Percentiles rank a stretch among this genome's conserved stretches.
These are phyloP conservation scores for Antidorcas marsupialis DNA, from an alignment of 2,113 vertebrate species.

Conservation along the genomic window DNA sequence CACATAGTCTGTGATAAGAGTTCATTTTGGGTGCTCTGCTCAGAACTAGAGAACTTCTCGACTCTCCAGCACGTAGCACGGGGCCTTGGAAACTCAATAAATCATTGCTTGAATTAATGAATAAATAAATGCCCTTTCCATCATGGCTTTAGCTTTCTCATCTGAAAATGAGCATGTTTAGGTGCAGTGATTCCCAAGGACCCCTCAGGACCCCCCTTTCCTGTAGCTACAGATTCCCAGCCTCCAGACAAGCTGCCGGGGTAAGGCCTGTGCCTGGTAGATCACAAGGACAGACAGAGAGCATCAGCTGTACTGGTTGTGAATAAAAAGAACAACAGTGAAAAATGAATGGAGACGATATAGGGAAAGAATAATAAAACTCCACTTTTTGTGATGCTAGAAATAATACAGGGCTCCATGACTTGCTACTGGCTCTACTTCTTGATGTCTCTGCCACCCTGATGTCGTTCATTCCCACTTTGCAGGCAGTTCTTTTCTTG, in stretches of 20 bases:
- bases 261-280: background rate
- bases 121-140: background rate
- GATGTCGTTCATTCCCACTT: background rate
- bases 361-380: constrained; percentile 18
- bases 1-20: background rate
- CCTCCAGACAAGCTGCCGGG: background rate
- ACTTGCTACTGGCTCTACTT: background rate
- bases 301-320: background rate
- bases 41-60: background rate
- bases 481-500: background rate
- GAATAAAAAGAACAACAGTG: background rate
- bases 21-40: background rate
- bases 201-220: background rate
- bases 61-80: background rate
- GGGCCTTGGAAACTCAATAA: background rate
- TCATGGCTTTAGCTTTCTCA: background rate
- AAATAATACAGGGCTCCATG: constrained; percentile 30
- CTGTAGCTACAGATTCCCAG: background rate
- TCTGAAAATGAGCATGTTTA: background rate
- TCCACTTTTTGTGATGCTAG: background rate
- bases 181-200: background rate
- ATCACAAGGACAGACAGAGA: background rate
- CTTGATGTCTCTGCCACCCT: background rate
- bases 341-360: constrained; percentile 32
- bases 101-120: background rate